A percentile compares a stretch with the other conserved stretches of the same genome.
Evolutionary conservation across 2,888 invertebrate genomes (phyloP).

Genomic region (Ennomos erosarius): DNA sequence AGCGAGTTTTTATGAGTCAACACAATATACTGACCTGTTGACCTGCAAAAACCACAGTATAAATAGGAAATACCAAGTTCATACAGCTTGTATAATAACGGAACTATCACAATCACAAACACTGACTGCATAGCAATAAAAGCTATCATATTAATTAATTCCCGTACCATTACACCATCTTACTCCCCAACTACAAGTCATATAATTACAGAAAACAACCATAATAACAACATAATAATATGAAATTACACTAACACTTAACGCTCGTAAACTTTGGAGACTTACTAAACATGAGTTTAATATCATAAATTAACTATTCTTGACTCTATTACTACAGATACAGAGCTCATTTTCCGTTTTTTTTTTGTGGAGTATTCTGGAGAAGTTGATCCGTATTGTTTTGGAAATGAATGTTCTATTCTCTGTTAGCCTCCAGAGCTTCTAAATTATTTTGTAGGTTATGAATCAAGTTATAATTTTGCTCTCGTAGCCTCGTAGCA

Average conservation of each 20-base stretch:
- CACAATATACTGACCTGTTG: too few relatives aligned
- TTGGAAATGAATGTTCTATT: too few relatives aligned
- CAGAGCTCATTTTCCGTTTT: neutral
- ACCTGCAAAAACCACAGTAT: too few relatives aligned
- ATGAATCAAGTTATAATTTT: too few relatives aligned
- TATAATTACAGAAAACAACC: neutral
- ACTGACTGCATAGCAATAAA: neutral
- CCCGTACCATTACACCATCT: neutral
- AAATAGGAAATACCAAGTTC: too few relatives aligned
- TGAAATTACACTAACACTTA: conserved; percentile 8
- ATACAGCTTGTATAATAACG: too few relatives aligned
- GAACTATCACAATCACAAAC: neutral
- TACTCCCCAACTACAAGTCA: neutral
- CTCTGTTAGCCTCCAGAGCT: too few relatives aligned
- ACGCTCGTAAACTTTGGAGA: conserved; percentile 4
- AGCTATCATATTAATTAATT: neutral
- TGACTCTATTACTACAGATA: neutral
- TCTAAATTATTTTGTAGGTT: too few relatives aligned
- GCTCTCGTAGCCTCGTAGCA: too few relatives aligned
- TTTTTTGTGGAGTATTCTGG: too few relatives aligned
- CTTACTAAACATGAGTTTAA: neutral
- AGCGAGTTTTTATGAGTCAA: too few relatives aligned
- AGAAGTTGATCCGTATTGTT: too few relatives aligned
- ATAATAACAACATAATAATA: conserved; percentile 5
- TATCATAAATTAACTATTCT: neutral